Evolutionary conservation across 2,797 vertebrate genomes (phyloP), one percentile per base, ranked within the genome.

Genomic region (Microctenopoma steveboyesi): DNA sequence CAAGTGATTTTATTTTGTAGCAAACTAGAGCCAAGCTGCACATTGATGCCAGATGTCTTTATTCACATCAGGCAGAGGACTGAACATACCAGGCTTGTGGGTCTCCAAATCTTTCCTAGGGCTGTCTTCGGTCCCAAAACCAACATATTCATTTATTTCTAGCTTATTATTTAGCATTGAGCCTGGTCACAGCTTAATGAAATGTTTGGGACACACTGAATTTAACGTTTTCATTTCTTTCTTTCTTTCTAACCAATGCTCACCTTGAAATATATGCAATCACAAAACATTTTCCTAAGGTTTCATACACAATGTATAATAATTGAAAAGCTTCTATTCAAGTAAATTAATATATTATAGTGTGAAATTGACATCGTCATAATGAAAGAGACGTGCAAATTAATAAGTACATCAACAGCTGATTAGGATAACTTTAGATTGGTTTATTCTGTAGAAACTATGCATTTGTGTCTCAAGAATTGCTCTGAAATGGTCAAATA

Each of bases 11-110:
- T 70, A 71, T 69, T 67, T 53, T 45, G 39, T 18, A n/a, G 64
- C 27, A 54, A 64, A 59, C 54, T 71, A 43, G 53, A 65, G 67
- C 73, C 55, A 73, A 61, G 35, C 72, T 70, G 55, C 2, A 25
- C 27, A 27, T 7, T 72, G 43, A 37, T 68, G 68, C 56, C 76
- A 73, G 30, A 67, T 59, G 48, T 51, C 50, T 79, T 79, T 79
- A 77, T 55, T 50, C 74, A 81, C 50, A 64, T 46, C 45, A 64
- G 46, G 40, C 51, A 48, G 12, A 76, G 27, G 51, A 47, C 43
- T 65, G 37, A 5, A 51, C 33, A 57, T 16, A 37, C 53, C 39
- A 13, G 40, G 4, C 4, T 57, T 33, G 56, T 27, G 15, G 16
- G 14, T 69, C 62, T 69, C 62, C 49, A 51, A 52, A 52, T 58